Evolutionary conservation across 2,113 vertebrate species (phyloP).

Genomic region (Megaptera novaeangliae): DNA sequence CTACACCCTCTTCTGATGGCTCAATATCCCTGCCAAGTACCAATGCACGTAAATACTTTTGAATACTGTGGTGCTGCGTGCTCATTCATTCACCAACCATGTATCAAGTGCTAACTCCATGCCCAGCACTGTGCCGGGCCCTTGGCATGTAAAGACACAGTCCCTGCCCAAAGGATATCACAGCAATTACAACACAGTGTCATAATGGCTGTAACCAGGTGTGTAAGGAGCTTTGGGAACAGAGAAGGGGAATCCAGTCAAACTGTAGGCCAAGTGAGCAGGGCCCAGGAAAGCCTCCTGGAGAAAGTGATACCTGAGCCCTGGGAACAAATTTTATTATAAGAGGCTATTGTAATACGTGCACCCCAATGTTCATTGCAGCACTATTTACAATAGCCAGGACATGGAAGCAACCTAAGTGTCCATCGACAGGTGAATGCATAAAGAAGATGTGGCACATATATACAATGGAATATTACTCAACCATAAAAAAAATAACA

Average conservation of each 20-base stretch:
- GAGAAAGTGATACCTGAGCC: neutral
- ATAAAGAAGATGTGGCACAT: no score
- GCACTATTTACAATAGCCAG: no score
- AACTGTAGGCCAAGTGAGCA: neutral
- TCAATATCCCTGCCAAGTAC: neutral
- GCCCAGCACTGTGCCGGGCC: no score
- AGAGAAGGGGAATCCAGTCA: neutral
- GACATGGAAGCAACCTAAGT: no score
- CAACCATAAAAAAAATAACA: no score
- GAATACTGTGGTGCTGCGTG: rapidly evolving
- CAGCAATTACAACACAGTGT: rapidly evolving
- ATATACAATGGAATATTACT: no score
- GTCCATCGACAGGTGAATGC: no score
- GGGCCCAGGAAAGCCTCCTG: neutral
- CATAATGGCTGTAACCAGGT: rapidly evolving
- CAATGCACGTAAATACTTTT: rapidly evolving
- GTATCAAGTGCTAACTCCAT: no score
- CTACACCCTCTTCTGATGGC: neutral
- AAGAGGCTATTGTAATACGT: neutral
- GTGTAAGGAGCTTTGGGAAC: neutral
- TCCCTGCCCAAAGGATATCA: neutral
- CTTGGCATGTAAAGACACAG: neutral
- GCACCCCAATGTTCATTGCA: no score
- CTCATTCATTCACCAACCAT: neutral
- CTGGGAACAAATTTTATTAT: neutral